These are phyloP conservation scores for Rhea americana DNA, from an alignment of 2,113 vertebrate genomes.

Conservation along the genomic window DNA sequence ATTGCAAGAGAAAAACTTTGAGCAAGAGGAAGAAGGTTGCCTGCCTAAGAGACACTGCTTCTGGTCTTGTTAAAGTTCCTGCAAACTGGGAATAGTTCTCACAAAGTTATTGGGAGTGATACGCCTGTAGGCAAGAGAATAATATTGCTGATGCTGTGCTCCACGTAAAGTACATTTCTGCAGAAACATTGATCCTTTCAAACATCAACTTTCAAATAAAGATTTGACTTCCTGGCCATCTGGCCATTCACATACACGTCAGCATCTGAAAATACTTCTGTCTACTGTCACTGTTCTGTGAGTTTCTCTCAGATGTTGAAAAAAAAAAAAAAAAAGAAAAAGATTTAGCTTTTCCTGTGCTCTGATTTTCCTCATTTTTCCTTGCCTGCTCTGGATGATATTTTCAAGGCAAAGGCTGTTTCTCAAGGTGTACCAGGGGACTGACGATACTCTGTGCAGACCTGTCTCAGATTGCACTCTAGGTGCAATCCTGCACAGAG, in stretches of 20 bases:
- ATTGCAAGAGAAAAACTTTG: background rate
- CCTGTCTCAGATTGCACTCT: too few relatives aligned
- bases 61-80: background rate
- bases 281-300: background rate
- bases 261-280: background rate
- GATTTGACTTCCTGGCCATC: background rate
- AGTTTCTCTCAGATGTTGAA: too few relatives aligned
- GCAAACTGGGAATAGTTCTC: background rate
- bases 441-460: fast-evolving
- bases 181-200: background rate
- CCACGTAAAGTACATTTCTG: background rate
- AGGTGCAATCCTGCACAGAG: background rate
- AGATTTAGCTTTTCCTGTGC: background rate
- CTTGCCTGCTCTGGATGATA: fast-evolving
- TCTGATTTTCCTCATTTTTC: background rate
- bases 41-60: fast-evolving
- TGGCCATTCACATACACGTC: background rate
- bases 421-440: fast-evolving
- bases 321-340: too few relatives aligned
- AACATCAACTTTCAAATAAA: background rate
- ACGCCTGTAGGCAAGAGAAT: background rate
- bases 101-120: fast-evolving
- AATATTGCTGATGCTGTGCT: background rate
- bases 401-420: background rate
- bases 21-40: background rate